These are phyloP conservation scores for Distichodus sexfasciatus DNA, from an alignment of 2,797 vertebrate genomes.

Conservation along the genomic window DNA sequence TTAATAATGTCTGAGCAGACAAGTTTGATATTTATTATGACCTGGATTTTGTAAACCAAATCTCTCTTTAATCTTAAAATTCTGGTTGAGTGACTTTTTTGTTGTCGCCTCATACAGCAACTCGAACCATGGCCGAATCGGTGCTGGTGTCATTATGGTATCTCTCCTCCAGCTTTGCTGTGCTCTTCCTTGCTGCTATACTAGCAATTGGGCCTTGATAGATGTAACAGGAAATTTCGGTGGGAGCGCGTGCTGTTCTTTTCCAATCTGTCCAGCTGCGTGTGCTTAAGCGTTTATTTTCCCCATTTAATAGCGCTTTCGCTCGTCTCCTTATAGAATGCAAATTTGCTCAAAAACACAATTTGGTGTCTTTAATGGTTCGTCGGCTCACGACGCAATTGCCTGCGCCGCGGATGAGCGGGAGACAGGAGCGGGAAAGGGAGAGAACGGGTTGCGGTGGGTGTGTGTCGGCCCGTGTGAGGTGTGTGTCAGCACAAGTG, in stretches of 20 bases:
- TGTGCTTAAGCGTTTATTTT: constrained; percentile 51
- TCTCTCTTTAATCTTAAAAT: too few species aligned
- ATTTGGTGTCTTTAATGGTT: constrained; percentile 55
- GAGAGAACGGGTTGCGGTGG: constrained; percentile 15
- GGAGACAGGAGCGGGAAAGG: constrained; percentile 30
- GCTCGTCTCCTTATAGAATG: constrained; percentile 43
- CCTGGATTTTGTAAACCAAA: too few species aligned
- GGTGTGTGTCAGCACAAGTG: constrained; percentile 20
- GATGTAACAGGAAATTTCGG: constrained; percentile 38
- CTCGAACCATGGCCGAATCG: not conserved
- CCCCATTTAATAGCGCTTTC: constrained; percentile 43
- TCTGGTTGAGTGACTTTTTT: not conserved
- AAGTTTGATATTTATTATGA: too few species aligned
- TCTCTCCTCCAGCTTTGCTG: constrained; percentile 5
- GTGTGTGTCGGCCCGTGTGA: constrained; percentile 10
- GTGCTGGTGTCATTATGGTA: constrained; percentile 30
- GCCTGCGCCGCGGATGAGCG: constrained; percentile 31
- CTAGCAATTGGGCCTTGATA: constrained; percentile 41
- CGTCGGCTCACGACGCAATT: constrained; percentile 37
- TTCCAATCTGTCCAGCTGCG: constrained; percentile 46
- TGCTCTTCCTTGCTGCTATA: constrained; percentile 40
- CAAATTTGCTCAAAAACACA: constrained; percentile 48
- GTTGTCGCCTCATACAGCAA: not conserved
- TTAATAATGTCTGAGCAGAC: too few species aligned
- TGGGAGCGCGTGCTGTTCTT: constrained; percentile 39